Evolutionary conservation across 2,888 invertebrate genomes (phyloP), one percentile per base, ranked within the genome.

Genomic region (Latrodectus hesperus): DNA sequence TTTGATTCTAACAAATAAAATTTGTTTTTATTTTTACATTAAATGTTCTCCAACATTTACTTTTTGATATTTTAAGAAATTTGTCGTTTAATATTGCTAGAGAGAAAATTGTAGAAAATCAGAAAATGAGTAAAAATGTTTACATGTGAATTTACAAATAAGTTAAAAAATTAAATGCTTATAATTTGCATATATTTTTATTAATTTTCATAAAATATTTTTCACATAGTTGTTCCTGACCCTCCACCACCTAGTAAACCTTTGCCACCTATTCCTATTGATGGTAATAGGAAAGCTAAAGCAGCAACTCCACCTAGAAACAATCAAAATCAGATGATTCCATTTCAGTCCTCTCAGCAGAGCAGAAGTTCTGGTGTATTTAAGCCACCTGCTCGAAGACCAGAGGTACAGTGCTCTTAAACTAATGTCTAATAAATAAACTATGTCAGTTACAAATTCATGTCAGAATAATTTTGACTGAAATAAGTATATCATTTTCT

Each of bases 301-400:
- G 91, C 91, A n/a, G 90, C 91, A 5, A 91, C 91, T 12, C 91
- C 91, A 68, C 91, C 92, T 73, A 89, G 88, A 79, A 88, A 84
- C 88, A 89, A 90, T 84, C 89, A 89, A 84, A 78, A 89, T 72
- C 79, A 84, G 94, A 90, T 94, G 93, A 53, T 90, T 90, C 80
- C 89, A 91, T 86, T 86, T 71, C 91, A 92, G 91, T 91, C 92
- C 91, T 91, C 91, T 88, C 96, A 95, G 75, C 96, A 95, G 89
- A 96, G 96, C 92, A 95, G 97, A 90, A 96, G 96, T 92, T 96
- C 96, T 74, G 96, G 96, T 92, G 94, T 96, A 92, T 97, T 96
- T 93, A 97, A 96, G 93, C 96, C 97, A 90, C 96, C 93, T 78
- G 87, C 88, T 22, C 95, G 96, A 94, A 96, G 96, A 94, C 96